Conservation (phyloP, 2,888 invertebrate species). For the Exocentrus adspersus region DNA sequence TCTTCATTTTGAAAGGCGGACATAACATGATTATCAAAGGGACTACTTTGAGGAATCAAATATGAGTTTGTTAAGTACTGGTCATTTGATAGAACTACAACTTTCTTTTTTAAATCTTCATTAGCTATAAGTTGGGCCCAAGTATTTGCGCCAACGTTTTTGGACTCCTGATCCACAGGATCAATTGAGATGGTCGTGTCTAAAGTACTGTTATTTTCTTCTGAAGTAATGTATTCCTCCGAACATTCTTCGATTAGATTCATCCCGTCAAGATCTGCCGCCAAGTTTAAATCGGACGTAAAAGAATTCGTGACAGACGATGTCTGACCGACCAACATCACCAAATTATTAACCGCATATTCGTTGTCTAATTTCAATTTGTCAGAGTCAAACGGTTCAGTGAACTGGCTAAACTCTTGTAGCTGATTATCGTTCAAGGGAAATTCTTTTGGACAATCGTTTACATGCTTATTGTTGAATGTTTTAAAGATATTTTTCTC, state of each 20-base stretch:
- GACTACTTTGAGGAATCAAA: not conserved
- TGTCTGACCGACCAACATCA: constrained; percentile 7
- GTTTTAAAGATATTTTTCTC: constrained; percentile 2
- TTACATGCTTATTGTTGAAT: not conserved
- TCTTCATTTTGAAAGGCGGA: not conserved
- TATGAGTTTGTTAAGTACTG: not conserved
- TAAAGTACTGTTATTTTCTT: constrained; percentile 9
- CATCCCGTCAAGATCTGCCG: constrained; percentile 9
- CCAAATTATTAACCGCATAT: constrained; percentile 20
- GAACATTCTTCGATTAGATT: constrained; percentile 6
- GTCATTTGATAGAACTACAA: not conserved
- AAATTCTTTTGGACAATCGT: not conserved
- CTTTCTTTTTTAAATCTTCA: constrained; percentile 6
- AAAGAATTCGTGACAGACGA: constrained; percentile 12
- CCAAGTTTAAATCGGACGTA: constrained; percentile 7
- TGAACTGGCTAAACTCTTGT: constrained; percentile 8
- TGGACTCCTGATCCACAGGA: not conserved
- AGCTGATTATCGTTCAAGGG: constrained; percentile 10
- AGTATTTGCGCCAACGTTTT: not conserved
- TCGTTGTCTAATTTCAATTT: constrained; percentile 19
- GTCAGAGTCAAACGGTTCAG: constrained; percentile 8
- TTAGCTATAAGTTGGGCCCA: constrained; percentile 10
- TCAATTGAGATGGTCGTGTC: not conserved
- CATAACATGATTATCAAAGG: not conserved
- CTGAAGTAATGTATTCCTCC: constrained; percentile 8